Base-by-base conservation (phyloP, 2,113 vertebrate species). In the Herpailurus yagouaroundi region DNA sequence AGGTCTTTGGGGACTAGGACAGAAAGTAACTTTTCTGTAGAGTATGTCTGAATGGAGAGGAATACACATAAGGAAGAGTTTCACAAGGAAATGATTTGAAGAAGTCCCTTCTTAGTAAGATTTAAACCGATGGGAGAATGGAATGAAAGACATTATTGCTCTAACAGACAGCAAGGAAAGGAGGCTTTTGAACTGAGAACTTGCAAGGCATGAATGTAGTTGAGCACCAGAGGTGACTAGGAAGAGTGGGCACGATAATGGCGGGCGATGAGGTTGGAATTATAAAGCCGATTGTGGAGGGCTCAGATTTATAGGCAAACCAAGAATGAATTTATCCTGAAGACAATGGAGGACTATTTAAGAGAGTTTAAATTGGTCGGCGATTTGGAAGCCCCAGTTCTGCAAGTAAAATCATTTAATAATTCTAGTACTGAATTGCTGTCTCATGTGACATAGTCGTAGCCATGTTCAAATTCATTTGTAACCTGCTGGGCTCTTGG, bases 231-330 rank as follows among this genome's bases (percentile, higher is more conserved):
- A 23, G 15, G 13, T 60, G 7, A 52, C 12, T 48, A 15, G 41
- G 13, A 64, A 5, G 0, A 41, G 27, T 14, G 5, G n/a, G 21
- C 27, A 2, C 1, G 2, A 2, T 48, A 18, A 15, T 31, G 15
- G 21, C 7, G 50, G 73, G 14, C 5, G 2, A 82, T 3, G 6
- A 33, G 7, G 2, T 29, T 33, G 15, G 29, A 33, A 38, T 16
- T 73, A 7, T 31, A 23, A 92, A 81, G 10, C 10, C 50, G 25
- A 48, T 7, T 16, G 16, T 36, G 7, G 29, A 64, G 2, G 68
- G 8, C 8, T 29, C 19, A 79, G 41, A 79, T 63, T 55, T 83
- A 31, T 15, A 36, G 21, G 4, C 11, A 69, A 74, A 69, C 18
- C 27, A 73, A 74, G 66, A 77, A n/a, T 16, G 29, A 48, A 64